phyloP scores from a whole-genome alignment of 2,797 vertebrate species.

The Cottoperca gobio region DNA sequence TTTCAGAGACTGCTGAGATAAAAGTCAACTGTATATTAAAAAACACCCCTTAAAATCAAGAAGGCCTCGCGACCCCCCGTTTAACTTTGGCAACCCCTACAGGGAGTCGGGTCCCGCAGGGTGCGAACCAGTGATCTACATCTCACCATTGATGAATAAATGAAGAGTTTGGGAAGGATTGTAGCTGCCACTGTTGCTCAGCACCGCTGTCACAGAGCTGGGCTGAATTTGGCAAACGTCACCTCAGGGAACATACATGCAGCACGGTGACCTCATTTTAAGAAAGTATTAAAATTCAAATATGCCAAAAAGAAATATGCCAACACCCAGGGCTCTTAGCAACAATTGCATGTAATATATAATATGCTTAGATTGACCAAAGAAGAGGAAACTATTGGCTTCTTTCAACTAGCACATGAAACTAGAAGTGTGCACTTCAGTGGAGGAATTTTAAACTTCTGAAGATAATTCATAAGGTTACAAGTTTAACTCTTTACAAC shows the following conservation, averaged over 20 bases:
- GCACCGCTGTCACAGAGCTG: conserved; percentile 22
- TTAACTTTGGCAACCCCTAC: too few species aligned
- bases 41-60: too few species aligned
- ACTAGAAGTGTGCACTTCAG: not conserved
- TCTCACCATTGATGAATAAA: conserved; percentile 18
- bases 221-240: conserved; percentile 29
- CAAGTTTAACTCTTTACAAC: not conserved
- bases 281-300: conserved; percentile 35
- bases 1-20: too few species aligned
- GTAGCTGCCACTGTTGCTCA: conserved; percentile 17
- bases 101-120: too few species aligned
- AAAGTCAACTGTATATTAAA: too few species aligned
- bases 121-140: too few species aligned
- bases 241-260: conserved; percentile 36
- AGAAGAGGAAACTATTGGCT: not conserved
- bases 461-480: conserved; percentile 4
- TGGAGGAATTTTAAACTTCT: conserved; percentile 1
- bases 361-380: not conserved
- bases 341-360: not conserved
- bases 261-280: conserved; percentile 47
- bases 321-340: not conserved
- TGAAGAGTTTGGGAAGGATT: conserved; percentile 13
- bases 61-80: too few species aligned
- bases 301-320: conserved; percentile 23
- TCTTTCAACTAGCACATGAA: not conserved